A percentile compares a stretch with the other conserved stretches of the same genome.
These are phyloP conservation scores for Peromyscus melanophrys DNA, from an alignment of 2,797 vertebrate species.

Conservation along the genomic window DNA sequence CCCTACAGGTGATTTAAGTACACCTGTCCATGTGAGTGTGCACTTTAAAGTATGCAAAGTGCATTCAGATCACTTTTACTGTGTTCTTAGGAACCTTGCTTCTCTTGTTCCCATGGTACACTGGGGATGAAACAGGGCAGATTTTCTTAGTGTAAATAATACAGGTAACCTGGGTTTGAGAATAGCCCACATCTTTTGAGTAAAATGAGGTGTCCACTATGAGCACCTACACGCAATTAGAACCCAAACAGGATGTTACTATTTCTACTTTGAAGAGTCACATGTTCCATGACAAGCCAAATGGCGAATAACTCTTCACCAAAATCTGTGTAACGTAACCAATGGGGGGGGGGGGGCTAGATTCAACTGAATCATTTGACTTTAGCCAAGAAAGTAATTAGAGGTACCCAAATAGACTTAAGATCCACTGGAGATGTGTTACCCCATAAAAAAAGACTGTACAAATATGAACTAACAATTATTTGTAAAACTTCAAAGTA, in stretches of 20 bases:
- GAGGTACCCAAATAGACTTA: background rate
- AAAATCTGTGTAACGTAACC: background rate
- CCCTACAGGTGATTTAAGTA: background rate
- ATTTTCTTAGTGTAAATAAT: background rate
- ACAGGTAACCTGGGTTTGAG: background rate
- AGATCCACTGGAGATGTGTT: background rate
- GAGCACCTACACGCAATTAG: background rate
- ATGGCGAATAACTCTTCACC: background rate
- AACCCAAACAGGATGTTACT: background rate
- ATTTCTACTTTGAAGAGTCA: background rate
- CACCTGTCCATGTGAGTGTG: background rate
- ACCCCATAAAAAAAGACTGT: background rate
- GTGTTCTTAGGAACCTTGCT: background rate
- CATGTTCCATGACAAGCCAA: background rate
- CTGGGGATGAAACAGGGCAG: background rate
- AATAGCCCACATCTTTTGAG: background rate
- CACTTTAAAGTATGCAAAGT: background rate
- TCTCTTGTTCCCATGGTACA: background rate
- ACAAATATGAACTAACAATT: background rate
- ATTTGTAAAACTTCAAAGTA: background rate
- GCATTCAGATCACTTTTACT: background rate
- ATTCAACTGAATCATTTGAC: conserved; percentile 21
- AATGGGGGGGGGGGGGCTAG: background rate
- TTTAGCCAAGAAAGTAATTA: background rate
- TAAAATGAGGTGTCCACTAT: background rate